Conservation (phyloP, 1,140 invertebrate species). For the Tetramorium parvispinum region DNA sequence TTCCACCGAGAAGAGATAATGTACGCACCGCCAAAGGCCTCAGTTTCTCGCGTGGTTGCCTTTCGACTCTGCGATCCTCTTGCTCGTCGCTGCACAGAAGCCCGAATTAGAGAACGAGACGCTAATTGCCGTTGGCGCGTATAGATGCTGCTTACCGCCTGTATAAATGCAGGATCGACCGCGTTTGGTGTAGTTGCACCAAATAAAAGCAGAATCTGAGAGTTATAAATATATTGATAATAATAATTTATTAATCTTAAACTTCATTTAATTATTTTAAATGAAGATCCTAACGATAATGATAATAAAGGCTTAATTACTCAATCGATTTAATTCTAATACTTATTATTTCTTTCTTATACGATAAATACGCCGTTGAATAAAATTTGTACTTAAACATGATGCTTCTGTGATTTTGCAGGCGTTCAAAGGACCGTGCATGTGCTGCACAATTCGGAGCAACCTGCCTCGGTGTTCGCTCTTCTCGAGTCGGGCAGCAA, state of each 20-base stretch:
- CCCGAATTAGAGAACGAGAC: slow-evolving; percentile 17
- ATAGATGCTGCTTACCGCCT: neutral
- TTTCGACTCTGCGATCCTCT: neutral
- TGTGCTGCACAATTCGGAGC: slow-evolving; percentile 97
- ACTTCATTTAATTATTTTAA: neutral
- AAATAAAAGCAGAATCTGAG: neutral
- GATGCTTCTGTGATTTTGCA: slow-evolving; percentile 65
- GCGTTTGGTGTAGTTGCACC: neutral
- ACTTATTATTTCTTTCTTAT: neutral
- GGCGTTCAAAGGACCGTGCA: slow-evolving; percentile 92
- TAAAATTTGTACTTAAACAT: slow-evolving; percentile 56
- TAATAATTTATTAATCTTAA: no score
- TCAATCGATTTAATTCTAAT: neutral
- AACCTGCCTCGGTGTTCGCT: slow-evolving; percentile 97
- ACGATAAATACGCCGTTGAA: slow-evolving; percentile 78
- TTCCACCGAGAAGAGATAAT: neutral
- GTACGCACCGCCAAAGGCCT: neutral
- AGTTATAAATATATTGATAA: no score
- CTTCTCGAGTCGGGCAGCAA: slow-evolving; percentile 95
- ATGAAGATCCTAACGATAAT: slow-evolving; percentile 36
- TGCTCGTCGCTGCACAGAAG: neutral
- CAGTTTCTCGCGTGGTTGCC: neutral
- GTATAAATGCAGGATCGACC: neutral
- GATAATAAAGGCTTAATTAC: neutral
- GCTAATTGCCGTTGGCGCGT: neutral